Percentiles rank a stretch among this genome's conserved stretches.
phyloP scores from a whole-genome alignment of 2,797 vertebrate genomes.

The Allobates femoralis region DNA sequence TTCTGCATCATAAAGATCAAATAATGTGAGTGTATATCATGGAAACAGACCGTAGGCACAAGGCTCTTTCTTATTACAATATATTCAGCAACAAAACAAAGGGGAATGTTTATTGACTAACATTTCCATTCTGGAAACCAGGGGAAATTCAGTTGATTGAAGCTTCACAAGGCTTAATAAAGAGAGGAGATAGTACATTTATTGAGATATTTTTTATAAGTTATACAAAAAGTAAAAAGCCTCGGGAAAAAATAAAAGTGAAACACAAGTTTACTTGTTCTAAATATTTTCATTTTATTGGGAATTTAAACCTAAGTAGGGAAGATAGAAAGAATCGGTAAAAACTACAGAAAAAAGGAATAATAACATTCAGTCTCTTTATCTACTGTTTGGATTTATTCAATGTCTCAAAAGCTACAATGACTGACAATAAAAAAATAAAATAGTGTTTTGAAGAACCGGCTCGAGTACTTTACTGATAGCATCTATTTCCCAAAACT shows the following conservation, averaged over 20 bases:
- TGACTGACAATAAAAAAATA: background rate
- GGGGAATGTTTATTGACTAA: conserved; percentile 37
- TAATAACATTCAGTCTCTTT: background rate
- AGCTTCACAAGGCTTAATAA: conserved; percentile 23
- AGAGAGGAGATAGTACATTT: conserved; percentile 7
- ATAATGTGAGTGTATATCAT: conserved; percentile 46
- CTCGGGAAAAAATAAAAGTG: conserved; percentile 6
- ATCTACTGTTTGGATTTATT: background rate
- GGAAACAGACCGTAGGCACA: conserved; percentile 17
- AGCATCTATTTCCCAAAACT: background rate
- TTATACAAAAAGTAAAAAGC: background rate
- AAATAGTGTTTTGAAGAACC: background rate
- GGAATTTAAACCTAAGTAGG: background rate
- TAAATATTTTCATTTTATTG: background rate
- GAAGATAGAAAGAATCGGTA: background rate
- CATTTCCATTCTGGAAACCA: conserved; percentile 20
- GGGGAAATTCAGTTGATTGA: conserved; percentile 35
- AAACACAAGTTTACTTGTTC: background rate
- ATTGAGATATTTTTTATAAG: conserved; percentile 20
- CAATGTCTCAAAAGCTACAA: background rate
- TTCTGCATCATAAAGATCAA: conserved; percentile 45
- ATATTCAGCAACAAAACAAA: conserved; percentile 29
- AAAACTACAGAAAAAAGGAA: background rate
- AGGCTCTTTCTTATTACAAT: conserved; percentile 41
- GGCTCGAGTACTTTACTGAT: background rate